A percentile compares a stretch with the other conserved stretches of the same genome.
Conservation (phyloP, 2,113 vertebrate genomes). For the Macrotus californicus region DNA sequence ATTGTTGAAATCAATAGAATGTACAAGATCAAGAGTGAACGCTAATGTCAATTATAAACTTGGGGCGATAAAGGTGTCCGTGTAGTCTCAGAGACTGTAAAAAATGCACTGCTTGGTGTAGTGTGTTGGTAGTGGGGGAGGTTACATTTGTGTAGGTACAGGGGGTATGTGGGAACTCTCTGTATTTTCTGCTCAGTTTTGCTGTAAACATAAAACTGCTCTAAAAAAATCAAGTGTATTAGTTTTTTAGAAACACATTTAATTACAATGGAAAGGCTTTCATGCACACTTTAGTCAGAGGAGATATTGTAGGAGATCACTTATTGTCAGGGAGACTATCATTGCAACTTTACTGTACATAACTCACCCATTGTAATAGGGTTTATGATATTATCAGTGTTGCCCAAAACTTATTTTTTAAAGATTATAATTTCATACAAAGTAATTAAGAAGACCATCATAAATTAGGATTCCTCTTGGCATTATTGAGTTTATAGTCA, state of each 20-base stretch:
- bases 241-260: background rate
- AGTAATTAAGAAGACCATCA: background rate
- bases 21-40: background rate
- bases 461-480: conserved; percentile 14
- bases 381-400: conserved; percentile 9
- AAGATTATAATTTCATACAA: conserved; percentile 28
- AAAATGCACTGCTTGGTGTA: background rate
- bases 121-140: background rate
- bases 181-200: conserved; percentile 7
- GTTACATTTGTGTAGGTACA: background rate
- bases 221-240: conserved; percentile 20
- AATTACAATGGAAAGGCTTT: background rate
- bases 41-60: background rate
- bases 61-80: background rate
- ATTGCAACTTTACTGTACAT: background rate
- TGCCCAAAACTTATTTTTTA: background rate
- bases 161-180: background rate
- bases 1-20: background rate
- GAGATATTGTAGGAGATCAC: background rate
- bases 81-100: background rate
- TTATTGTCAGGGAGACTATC: background rate
- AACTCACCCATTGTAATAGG: background rate
- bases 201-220: background rate
- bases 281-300: background rate
- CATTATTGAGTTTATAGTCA: conserved; percentile 18